A percentile compares a stretch with the other conserved stretches of the same genome.
Evolutionary conservation across 2,888 invertebrate genomes (phyloP).

Genomic region (Bugula neritina): DNA sequence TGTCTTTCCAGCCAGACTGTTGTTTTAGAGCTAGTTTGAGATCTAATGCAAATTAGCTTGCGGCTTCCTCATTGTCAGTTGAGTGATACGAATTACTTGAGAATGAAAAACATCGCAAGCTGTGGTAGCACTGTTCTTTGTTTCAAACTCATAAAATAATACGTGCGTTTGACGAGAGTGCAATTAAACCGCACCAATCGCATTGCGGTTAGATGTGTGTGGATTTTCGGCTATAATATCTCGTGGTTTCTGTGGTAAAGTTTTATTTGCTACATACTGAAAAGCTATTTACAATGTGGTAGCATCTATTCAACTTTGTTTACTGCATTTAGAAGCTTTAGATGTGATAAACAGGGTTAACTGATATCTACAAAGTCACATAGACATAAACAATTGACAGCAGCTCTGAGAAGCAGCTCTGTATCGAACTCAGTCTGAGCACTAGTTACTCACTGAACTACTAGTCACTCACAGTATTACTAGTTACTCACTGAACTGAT

Average conservation of each 20-base stretch:
- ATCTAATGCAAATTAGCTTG: background rate
- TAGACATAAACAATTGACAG: no score
- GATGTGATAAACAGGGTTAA: background rate
- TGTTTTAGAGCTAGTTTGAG: background rate
- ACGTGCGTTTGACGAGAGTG: background rate
- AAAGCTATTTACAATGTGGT: constrained; percentile 20
- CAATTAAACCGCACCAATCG: background rate
- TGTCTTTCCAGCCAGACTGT: background rate
- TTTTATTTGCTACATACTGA: constrained; percentile 12
- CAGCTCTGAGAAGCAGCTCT: no score
- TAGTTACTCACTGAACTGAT: no score
- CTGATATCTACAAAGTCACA: no score
- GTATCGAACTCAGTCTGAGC: no score
- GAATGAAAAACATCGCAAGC: background rate
- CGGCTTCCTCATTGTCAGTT: background rate
- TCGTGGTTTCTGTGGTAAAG: constrained; percentile 13
- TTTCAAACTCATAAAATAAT: background rate
- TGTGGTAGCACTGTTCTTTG: background rate
- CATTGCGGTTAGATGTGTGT: background rate
- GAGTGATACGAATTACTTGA: background rate
- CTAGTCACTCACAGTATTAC: no score
- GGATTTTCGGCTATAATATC: background rate
- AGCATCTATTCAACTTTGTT: background rate
- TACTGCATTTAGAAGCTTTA: background rate
- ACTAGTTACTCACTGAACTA: no score